Conservation (phyloP, 2,797 vertebrate species). For the Cossypha dichroa region DNA sequence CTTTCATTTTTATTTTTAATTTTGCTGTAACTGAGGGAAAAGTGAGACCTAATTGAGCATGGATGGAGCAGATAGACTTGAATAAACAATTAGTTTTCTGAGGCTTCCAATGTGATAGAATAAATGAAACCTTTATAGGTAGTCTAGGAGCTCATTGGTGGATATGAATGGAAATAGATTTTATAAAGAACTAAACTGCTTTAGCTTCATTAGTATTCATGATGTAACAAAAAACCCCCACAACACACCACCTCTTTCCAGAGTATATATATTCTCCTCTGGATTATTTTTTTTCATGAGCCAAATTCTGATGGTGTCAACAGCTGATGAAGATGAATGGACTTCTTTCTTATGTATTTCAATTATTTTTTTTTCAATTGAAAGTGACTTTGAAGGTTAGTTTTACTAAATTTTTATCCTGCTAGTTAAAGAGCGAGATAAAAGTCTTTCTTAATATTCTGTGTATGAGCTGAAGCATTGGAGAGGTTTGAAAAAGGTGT, state of each 20-base stretch:
- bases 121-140: constrained; percentile 62
- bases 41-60: constrained; percentile 60
- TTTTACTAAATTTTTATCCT: constrained; percentile 4
- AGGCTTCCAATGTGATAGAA: constrained; percentile 35
- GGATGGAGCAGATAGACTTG: constrained; percentile 50
- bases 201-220: constrained; percentile 76
- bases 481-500: background rate
- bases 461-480: background rate
- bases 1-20: constrained; percentile 64
- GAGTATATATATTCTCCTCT: constrained; percentile 59
- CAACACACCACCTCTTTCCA: constrained; percentile 8
- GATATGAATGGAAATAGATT: constrained; percentile 68
- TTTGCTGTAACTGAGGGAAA: constrained; percentile 43
- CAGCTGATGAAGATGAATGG: constrained; percentile 78
- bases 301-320: constrained; percentile 75
- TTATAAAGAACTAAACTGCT: constrained; percentile 65
- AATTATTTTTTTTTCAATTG: background rate
- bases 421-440: background rate
- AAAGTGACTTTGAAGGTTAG: constrained; percentile 58
- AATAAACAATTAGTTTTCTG: constrained; percentile 72
- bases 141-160: constrained; percentile 58
- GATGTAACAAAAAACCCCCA: background rate
- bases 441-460: background rate
- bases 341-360: constrained; percentile 44
- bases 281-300: constrained; percentile 72